Percentiles rank a stretch among this genome's conserved stretches.
These are phyloP conservation scores for Iphiclides podalirius DNA, from an alignment of 2,888 invertebrate species.

Conservation along the genomic window DNA sequence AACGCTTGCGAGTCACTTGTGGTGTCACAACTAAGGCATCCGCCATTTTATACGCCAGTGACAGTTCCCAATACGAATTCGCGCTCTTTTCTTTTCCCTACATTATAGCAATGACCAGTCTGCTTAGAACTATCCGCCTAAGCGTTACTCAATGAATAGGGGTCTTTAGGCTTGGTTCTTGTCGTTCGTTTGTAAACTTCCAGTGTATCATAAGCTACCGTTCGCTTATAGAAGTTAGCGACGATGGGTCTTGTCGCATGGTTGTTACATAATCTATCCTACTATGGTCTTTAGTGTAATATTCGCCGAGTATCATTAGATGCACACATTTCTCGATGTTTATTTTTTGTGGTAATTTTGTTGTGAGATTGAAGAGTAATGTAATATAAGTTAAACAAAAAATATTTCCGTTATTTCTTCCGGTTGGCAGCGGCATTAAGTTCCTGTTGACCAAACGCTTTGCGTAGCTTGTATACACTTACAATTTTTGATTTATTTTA, in stretches of 20 bases:
- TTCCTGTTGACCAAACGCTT: no score
- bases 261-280: constrained; percentile 15
- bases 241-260: not conserved
- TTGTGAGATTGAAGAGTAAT: constrained; percentile 10
- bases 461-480: no score
- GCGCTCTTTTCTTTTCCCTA: constrained; percentile 31
- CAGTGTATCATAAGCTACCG: constrained; percentile 26
- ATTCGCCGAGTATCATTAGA: constrained; percentile 19
- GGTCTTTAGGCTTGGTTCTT: constrained; percentile 14
- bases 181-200: not conserved
- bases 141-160: not conserved
- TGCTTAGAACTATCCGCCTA: not conserved
- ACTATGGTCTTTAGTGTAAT: constrained; percentile 7
- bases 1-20: constrained; percentile 48
- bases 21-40: constrained; percentile 53
- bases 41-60: constrained; percentile 61
- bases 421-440: not conserved
- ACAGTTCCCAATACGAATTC: constrained; percentile 44
- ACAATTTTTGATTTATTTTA: no score
- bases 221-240: not conserved
- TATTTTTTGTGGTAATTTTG: constrained; percentile 10
- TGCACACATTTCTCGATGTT: constrained; percentile 7
- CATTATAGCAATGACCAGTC: constrained; percentile 1
- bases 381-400: constrained; percentile 12
- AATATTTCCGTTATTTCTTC: constrained; percentile 10